Evolutionary conservation across 2,113 vertebrate genomes (phyloP), one percentile per base, ranked within the genome.

Genomic region (Xiphophorus maculatus): DNA sequence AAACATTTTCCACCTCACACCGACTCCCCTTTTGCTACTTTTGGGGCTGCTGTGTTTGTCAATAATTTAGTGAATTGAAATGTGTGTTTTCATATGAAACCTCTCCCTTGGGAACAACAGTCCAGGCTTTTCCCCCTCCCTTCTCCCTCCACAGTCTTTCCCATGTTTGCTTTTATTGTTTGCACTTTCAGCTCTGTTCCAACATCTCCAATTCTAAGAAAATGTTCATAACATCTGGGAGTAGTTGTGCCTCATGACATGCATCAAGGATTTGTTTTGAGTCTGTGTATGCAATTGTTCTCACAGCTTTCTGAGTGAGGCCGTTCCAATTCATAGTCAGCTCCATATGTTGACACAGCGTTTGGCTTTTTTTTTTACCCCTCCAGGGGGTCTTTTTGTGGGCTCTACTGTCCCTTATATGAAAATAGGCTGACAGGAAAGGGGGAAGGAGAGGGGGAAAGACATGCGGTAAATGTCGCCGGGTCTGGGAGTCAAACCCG

Each of bases 21-120:
- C 65, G 1, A 48, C 44, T 48, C 44, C 44, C 15, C 15, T 48
- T 48, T 63, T 71, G 33, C 30, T 51, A 6, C 63, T 69, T 70
- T 66, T 67, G 64, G 30, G 48, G 82, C 70, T 27, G 58, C 37
- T 62, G 33, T 25, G 64, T 66, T 75, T 58, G 22, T 77, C 73
- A 67, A 73, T 90, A 87, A 88, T 87, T 88, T 88, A 81, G 79
- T 7, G 85, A 90, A 84, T 87, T 89, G 83, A 89, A 87, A 82
- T 75, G 81, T 83, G 81, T 90, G 82, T 81, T 85, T 87, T 83
- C 66, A 87, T 67, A 81, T 81, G 65, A 88, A 84, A 86, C 72
- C 77, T 81, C 86, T 87, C 78, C 81, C 73, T 80, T 87, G 80
- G 82, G 69, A 69, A 51, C 37, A 80, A 71, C 79, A 65, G 68